Evolutionary conservation across 2,888 invertebrate species (phyloP).

Genomic region (Ischnura elegans): DNA sequence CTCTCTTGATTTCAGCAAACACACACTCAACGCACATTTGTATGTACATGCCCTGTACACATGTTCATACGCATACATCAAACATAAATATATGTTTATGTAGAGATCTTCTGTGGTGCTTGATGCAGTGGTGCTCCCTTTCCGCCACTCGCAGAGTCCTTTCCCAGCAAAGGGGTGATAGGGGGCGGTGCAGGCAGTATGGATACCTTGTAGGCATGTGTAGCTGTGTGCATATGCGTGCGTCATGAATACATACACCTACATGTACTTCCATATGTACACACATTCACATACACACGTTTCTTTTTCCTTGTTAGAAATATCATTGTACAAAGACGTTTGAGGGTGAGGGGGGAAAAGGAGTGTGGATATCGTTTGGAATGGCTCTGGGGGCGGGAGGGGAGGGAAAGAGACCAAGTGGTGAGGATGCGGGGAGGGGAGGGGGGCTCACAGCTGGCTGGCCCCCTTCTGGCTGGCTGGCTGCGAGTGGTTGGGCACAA

Average conservation of each 20-base stretch:
- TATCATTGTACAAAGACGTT: background rate
- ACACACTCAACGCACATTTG: background rate
- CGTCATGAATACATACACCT: too few relatives aligned
- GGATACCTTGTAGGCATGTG: too few relatives aligned
- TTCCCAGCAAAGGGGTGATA: background rate
- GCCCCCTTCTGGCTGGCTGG: background rate
- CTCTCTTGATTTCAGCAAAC: background rate
- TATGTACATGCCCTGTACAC: background rate
- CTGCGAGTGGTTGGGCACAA: background rate
- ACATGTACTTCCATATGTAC: too few relatives aligned
- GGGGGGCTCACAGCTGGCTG: background rate
- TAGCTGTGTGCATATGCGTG: too few relatives aligned
- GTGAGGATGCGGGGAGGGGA: background rate
- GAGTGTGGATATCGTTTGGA: too few relatives aligned
- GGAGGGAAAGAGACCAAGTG: background rate
- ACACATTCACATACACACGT: background rate
- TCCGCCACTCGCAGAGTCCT: background rate
- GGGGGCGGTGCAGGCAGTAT: background rate
- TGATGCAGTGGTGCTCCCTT: background rate
- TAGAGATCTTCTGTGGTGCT: background rate
- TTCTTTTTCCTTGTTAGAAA: background rate
- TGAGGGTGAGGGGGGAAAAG: background rate
- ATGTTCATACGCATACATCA: background rate
- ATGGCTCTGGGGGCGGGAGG: too few relatives aligned
- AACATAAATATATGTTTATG: background rate